Conservation (phyloP, 2,113 vertebrate species). For the Pogonocichla stellata region DNA sequence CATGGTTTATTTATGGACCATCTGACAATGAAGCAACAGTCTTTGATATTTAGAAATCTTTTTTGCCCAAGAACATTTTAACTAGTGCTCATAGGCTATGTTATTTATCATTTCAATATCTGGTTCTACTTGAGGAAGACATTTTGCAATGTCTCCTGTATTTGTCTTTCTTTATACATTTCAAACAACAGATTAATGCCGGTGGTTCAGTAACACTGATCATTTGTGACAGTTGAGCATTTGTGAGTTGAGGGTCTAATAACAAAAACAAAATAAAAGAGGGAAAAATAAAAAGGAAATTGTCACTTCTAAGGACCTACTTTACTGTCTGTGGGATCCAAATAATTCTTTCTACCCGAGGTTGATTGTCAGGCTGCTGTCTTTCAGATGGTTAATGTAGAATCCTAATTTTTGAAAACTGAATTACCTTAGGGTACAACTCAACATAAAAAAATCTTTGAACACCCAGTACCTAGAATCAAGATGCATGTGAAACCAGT, state of each 20-base stretch:
- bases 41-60: conserved; percentile 73
- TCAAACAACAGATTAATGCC: conserved; percentile 84
- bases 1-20: conserved; percentile 71
- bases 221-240: conserved; percentile 90
- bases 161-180: conserved; percentile 81
- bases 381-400: conserved; percentile 72
- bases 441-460: conserved; percentile 82
- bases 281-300: conserved; percentile 63
- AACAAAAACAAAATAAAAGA: conserved; percentile 77
- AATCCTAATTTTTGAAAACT: conserved; percentile 81
- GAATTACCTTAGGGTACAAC: conserved; percentile 76
- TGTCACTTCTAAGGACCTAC: conserved; percentile 27
- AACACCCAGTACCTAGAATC: conserved; percentile 75
- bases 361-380: conserved; percentile 27
- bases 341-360: conserved; percentile 45
- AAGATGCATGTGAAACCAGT: conserved; percentile 79
- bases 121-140: conserved; percentile 68
- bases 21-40: conserved; percentile 68
- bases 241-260: conserved; percentile 84
- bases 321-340: conserved; percentile 10
- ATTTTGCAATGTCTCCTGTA: conserved; percentile 69
- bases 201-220: conserved; percentile 85
- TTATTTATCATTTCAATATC: conserved; percentile 75
- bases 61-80: conserved; percentile 52
- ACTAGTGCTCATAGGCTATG: conserved; percentile 60